These are phyloP conservation scores for Sitta europaea DNA, from an alignment of 2,113 vertebrate genomes.

Conservation along the genomic window DNA sequence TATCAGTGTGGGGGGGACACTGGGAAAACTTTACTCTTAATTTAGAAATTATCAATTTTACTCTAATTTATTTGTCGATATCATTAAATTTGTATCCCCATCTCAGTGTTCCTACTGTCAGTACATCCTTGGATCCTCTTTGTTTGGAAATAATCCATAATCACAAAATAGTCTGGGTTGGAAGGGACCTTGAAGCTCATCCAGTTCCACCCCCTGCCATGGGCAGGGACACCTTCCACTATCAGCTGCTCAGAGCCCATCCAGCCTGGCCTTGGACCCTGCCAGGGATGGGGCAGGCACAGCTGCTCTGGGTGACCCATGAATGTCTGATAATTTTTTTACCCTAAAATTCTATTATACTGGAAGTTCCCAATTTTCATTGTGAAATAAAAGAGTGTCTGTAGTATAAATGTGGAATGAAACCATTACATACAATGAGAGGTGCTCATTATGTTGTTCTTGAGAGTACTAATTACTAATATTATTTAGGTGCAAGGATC, in stretches of 20 bases:
- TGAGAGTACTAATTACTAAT: not conserved
- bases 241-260: not conserved
- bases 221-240: not conserved
- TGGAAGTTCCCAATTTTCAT: not conserved
- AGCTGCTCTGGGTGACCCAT: not conserved
- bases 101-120: not conserved
- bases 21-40: not conserved
- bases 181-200: not conserved
- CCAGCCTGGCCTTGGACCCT: not conserved
- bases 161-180: not conserved
- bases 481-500: not conserved
- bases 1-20: accelerated
- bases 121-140: not conserved
- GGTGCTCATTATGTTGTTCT: not conserved
- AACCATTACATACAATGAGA: not conserved
- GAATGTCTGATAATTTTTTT: not conserved
- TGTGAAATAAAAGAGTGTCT: not conserved
- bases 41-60: not conserved
- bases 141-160: not conserved
- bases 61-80: not conserved
- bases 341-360: not conserved
- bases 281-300: not conserved
- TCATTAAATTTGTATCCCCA: not conserved
- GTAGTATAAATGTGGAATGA: not conserved
- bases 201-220: not conserved